These are phyloP conservation scores for Tragelaphus strepsiceros DNA, from an alignment of 2,113 vertebrate species.

Conservation along the genomic window DNA sequence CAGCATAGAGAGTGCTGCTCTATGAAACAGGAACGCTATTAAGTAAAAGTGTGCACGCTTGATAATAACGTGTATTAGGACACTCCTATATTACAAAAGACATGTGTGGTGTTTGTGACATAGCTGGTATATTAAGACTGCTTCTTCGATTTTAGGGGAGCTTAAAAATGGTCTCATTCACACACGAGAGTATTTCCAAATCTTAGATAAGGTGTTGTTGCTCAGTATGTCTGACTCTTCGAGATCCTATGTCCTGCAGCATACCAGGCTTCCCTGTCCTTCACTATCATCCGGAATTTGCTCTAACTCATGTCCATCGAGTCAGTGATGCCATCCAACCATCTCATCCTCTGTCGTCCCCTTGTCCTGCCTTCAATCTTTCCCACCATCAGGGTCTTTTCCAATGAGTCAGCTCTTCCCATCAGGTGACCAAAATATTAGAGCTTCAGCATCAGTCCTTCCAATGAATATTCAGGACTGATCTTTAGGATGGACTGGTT, in stretches of 20 bases:
- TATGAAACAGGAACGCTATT: background rate
- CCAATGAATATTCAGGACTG: background rate
- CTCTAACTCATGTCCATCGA: background rate
- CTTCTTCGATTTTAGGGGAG: background rate
- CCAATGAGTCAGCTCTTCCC: background rate
- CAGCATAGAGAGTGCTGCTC: background rate
- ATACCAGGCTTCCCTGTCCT: background rate
- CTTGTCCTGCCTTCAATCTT: background rate
- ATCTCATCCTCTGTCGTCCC: background rate
- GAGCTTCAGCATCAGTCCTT: background rate
- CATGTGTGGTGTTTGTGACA: accelerated
- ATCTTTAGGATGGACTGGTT: background rate
- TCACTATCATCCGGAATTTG: accelerated
- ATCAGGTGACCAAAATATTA: background rate
- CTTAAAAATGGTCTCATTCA: background rate
- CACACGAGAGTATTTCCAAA: background rate
- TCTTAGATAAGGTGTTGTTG: background rate
- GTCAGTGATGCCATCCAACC: background rate
- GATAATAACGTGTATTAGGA: accelerated
- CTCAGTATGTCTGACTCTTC: background rate
- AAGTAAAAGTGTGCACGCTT: background rate
- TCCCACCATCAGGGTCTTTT: background rate
- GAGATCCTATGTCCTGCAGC: background rate
- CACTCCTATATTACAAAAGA: accelerated
- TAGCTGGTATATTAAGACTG: accelerated